phyloP scores from a whole-genome alignment of 2,113 vertebrate genomes.

The Bubo blakistoni region DNA sequence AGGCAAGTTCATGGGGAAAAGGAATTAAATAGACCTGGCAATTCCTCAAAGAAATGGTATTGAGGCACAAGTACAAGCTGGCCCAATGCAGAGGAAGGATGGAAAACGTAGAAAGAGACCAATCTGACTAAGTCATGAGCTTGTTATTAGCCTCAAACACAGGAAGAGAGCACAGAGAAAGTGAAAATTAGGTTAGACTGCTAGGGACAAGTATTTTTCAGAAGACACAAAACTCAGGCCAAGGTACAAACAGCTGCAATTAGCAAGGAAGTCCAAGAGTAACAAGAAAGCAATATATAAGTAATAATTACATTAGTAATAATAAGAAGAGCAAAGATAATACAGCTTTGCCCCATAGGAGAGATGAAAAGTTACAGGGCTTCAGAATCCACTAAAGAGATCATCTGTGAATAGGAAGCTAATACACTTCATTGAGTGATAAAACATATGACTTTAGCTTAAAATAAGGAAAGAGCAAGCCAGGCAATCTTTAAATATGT shows the following conservation, averaged over 20 bases:
- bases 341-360: background rate
- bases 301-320: background rate
- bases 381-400: background rate
- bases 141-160: constrained; percentile 47
- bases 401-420: background rate
- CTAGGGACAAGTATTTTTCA: constrained; percentile 20
- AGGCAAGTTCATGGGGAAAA: constrained; percentile 15
- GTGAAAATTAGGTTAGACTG: constrained; percentile 41
- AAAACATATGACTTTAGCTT: background rate
- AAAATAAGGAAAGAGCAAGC: background rate
- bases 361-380: background rate
- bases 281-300: background rate
- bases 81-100: constrained; percentile 48
- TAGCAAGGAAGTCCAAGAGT: background rate
- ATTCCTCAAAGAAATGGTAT: constrained; percentile 53
- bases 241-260: background rate
- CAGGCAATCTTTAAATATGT: background rate
- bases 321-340: background rate
- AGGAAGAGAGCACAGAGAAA: constrained; percentile 52
- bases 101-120: constrained; percentile 34
- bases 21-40: constrained; percentile 40
- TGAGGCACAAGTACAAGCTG: constrained; percentile 53
- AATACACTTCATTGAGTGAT: background rate
- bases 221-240: background rate
- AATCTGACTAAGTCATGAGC: constrained; percentile 11